These are phyloP conservation scores for Conchocele bisecta DNA, from an alignment of 2,888 invertebrate species.

Conservation along the genomic window DNA sequence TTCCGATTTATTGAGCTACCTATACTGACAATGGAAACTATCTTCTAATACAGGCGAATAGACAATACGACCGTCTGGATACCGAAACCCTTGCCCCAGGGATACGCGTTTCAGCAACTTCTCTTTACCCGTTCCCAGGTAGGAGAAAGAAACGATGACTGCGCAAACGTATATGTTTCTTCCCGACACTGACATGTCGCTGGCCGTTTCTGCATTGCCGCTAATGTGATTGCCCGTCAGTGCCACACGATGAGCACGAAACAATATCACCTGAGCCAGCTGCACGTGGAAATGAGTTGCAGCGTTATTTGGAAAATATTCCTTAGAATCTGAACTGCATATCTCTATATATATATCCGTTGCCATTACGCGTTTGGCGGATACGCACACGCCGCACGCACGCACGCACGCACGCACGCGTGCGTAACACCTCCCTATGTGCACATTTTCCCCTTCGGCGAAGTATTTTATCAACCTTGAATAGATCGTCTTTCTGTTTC, in stretches of 20 bases:
- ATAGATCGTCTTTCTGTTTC: neutral
- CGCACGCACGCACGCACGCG: neutral
- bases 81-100: no score
- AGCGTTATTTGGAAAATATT: neutral
- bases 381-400: no score
- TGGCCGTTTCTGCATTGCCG: neutral
- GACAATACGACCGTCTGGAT: no score
- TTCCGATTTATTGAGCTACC: neutral
- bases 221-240: neutral
- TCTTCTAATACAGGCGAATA: neutral
- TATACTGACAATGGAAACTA: neutral
- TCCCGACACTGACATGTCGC: no score
- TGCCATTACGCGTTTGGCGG: no score
- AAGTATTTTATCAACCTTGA: neutral
- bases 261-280: neutral
- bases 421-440: neutral
- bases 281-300: neutral
- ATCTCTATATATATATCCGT: neutral
- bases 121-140: neutral
- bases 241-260: neutral
- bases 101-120: conserved; percentile 7
- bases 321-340: neutral
- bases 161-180: neutral
- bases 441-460: neutral
- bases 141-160: neutral